Evolutionary conservation across 2,113 vertebrate species (phyloP).

Genomic region (Mustelus asterias): DNA sequence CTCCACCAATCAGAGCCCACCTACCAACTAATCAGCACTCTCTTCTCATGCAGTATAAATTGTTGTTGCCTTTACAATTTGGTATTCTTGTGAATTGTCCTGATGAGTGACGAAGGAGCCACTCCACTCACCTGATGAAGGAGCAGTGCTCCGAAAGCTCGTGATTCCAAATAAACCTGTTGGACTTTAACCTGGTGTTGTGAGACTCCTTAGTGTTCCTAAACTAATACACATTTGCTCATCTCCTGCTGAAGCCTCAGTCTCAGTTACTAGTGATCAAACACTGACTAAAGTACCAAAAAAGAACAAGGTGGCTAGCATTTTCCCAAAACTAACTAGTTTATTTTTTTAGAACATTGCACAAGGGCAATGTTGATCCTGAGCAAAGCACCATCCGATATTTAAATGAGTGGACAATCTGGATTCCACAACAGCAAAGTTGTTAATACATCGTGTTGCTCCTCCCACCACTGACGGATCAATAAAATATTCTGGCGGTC

Average conservation of each 20-base stretch:
- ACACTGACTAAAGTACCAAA: not conserved
- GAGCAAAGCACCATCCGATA: not conserved
- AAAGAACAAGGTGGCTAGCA: not conserved
- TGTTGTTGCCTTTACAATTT: no score
- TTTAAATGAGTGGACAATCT: not conserved
- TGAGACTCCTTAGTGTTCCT: no score
- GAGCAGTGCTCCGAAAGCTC: no score
- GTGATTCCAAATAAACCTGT: no score
- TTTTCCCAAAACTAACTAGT: not conserved
- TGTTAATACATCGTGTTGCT: not conserved
- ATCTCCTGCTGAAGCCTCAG: not conserved
- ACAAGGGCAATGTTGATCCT: not conserved
- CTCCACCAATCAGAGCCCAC: no score
- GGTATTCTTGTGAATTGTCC: no score
- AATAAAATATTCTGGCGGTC: not conserved
- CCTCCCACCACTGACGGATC: not conserved
- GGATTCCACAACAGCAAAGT: not conserved
- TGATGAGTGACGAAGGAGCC: no score
- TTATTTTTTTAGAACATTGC: not conserved
- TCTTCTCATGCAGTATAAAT: no score
- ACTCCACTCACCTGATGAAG: no score
- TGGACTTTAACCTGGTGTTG: no score
- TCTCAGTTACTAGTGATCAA: not conserved
- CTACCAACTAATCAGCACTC: no score
- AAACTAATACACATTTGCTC: not conserved